Base-by-base conservation (phyloP, 2,113 vertebrate genomes). In the Serinus canaria region DNA sequence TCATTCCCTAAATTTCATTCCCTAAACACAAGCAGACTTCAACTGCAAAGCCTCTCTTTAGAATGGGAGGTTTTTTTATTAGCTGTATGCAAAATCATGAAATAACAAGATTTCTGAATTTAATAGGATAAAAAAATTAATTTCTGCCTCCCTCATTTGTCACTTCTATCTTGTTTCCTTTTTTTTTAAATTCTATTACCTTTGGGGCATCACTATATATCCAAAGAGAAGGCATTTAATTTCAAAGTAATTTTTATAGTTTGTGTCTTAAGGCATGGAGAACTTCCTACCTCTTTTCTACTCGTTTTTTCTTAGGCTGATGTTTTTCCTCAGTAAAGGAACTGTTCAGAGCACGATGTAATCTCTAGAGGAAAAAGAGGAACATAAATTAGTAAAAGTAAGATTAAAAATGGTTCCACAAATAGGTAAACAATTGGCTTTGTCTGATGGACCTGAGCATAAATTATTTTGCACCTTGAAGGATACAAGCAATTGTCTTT, bases 281-380 rank as follows among this genome's bases (percentile, higher is more conserved):
- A 70, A 67, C n/a, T 88, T 87, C 91, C 92, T 98, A 99, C 99
- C 99, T 99, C 95, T 99, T 99, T 91, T 99, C 98, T 17, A 96
- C 97, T 93, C 96, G 98, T 89, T 98, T 98, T 78, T 98, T 97
- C 89, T 98, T 99, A 56, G 98, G 87, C 44, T 97, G 98, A 90
- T 95, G 74, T 96, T 99, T 99, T 96, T 99, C 99, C 60, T 99
- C 99, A 80, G 73, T 98, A 97, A 99, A 99, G 58, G 98, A 98
- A 27, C 98, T 98, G 95, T 99, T 99, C 85, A 99, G 97, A 77
- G 99, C 99, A 88, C 99, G 98, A 82, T 99, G 99, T 92, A 99
- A 97, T 97, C 99, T 98, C 99, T 99, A 96, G 72, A 94, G 91
- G 89, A 35, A 97, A 96, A 98, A 97, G 76, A 96, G 77, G 90